Evolutionary conservation across 2,113 vertebrate species (phyloP).

Genomic region (Microtus ochrogaster): DNA sequence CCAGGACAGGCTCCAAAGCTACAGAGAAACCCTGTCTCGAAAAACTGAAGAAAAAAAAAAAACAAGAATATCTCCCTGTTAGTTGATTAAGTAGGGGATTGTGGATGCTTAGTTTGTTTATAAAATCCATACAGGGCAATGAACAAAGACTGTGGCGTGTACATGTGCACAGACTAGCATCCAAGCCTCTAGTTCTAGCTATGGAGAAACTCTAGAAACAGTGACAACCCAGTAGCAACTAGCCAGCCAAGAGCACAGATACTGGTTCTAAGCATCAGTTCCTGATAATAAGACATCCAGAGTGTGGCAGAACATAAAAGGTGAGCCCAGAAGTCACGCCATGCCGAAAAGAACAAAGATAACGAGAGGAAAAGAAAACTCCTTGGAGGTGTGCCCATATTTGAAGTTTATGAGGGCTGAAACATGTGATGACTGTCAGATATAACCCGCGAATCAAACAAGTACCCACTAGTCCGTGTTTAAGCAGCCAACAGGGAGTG

Average conservation of each 20-base stretch:
- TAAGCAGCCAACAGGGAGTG: neutral
- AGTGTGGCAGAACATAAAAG: neutral
- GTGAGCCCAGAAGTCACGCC: neutral
- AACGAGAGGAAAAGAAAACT: neutral
- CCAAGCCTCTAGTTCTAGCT: neutral
- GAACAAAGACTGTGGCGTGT: neutral
- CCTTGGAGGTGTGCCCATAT: neutral
- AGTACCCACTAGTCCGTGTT: neutral
- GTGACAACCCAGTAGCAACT: neutral
- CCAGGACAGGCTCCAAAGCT: no score
- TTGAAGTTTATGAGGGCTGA: conserved; percentile 2
- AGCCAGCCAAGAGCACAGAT: neutral
- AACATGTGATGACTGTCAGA: neutral
- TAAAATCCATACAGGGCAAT: neutral
- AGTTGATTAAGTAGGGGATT: neutral
- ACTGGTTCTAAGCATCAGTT: neutral
- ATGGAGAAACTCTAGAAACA: neutral
- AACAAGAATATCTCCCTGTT: neutral
- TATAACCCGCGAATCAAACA: conserved; percentile 19
- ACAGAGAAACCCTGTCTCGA: no score
- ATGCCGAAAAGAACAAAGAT: neutral
- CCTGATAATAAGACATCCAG: neutral
- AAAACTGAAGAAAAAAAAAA: no score
- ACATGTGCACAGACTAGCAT: neutral
- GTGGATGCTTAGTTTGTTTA: neutral